Conservation (phyloP, 2,888 invertebrate genomes). For the Clistopyga incitator region DNA sequence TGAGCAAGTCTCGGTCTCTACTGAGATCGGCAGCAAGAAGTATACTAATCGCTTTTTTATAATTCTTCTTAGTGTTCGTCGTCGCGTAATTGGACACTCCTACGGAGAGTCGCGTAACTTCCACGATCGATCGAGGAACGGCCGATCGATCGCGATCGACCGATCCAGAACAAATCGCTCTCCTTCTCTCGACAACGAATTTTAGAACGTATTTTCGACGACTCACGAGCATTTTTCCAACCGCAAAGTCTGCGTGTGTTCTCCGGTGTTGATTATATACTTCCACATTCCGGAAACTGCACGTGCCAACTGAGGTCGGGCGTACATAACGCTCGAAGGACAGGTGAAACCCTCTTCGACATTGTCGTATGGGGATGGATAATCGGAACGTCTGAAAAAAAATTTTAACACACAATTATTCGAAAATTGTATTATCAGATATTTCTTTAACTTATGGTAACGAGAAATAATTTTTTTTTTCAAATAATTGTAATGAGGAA, state of each 20-base stretch:
- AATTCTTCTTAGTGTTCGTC: constrained; percentile 25
- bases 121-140: constrained; percentile 30
- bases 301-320: constrained; percentile 91
- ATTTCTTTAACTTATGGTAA: no score
- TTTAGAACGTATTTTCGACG: background rate
- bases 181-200: constrained; percentile 1
- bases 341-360: constrained; percentile 91
- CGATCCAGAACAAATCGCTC: constrained; percentile 45
- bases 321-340: constrained; percentile 91
- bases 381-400: constrained; percentile 87
- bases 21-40: constrained; percentile 27
- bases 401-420: constrained; percentile 42
- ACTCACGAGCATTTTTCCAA: constrained; percentile 93
- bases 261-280: constrained; percentile 93
- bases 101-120: constrained; percentile 44
- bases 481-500: no score
- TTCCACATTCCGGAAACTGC: constrained; percentile 94
- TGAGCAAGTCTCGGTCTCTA: constrained; percentile 27
- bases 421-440: background rate
- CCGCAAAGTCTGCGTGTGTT: constrained; percentile 92
- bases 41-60: constrained; percentile 27
- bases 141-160: constrained; percentile 38
- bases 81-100: constrained; percentile 51
- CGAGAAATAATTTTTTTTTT: no score
- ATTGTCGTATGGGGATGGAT: constrained; percentile 85